A percentile compares a stretch with the other conserved stretches of the same genome.
phyloP scores from a whole-genome alignment of 2,888 invertebrate genomes.

The Syrphus vitripennis region DNA sequence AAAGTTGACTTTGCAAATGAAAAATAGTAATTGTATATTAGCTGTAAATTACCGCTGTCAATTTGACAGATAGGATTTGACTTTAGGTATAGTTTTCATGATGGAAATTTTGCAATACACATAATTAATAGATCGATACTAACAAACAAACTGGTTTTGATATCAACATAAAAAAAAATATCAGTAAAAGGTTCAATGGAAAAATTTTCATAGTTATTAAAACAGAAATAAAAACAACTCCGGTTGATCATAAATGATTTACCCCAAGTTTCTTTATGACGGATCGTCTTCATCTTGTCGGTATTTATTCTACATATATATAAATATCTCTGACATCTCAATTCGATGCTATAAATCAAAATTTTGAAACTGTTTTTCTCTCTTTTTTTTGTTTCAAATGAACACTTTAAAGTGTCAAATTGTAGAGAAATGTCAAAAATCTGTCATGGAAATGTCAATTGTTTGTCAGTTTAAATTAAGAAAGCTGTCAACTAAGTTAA shows the following conservation, averaged over 20 bases:
- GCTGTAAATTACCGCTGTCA: conserved; percentile 43
- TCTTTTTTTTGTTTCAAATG: neutral
- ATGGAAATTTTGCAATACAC: conserved; percentile 24
- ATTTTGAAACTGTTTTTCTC: neutral
- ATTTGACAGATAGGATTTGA: conserved; percentile 50
- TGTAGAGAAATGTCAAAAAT: neutral
- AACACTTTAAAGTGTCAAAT: neutral
- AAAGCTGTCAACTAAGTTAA: neutral
- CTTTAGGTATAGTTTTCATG: too few relatives aligned
- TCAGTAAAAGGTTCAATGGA: neutral
- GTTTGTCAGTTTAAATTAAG: neutral
- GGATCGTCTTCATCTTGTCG: neutral
- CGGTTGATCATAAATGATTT: neutral
- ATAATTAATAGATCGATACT: conserved; percentile 50
- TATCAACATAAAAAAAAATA: neutral
- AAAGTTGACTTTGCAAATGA: conserved; percentile 8
- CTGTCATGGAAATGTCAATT: neutral
- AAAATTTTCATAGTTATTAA: neutral
- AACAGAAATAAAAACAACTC: neutral
- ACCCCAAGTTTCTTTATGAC: neutral
- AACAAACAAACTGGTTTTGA: neutral
- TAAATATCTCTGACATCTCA: neutral
- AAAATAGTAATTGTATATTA: conserved; percentile 21
- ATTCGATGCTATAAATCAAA: neutral
- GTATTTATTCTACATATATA: neutral